phyloP scores from a whole-genome alignment of 1,140 invertebrate genomes.

The Atta cephalotes region DNA sequence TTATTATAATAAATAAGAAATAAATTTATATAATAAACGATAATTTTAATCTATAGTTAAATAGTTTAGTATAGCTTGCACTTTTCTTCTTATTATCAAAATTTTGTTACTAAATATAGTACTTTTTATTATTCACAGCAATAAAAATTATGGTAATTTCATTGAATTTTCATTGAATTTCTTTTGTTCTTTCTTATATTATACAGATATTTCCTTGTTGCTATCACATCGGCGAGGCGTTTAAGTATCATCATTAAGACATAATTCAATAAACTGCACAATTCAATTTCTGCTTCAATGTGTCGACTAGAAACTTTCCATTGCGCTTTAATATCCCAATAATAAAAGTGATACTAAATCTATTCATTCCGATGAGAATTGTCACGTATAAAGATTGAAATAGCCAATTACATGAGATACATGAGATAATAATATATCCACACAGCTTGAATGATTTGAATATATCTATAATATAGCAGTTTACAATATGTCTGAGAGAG shows the following conservation, averaged over 20 bases:
- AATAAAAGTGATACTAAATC: conserved; percentile 48
- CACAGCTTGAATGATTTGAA: not conserved
- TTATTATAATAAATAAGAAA: not conserved
- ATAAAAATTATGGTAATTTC: conserved; percentile 30
- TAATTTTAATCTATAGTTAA: not conserved
- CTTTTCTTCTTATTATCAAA: not conserved
- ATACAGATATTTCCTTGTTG: not conserved
- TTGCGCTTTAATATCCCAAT: conserved; percentile 7
- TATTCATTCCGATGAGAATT: not conserved
- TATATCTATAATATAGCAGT: not conserved
- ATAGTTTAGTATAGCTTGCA: not conserved
- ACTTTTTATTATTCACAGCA: not conserved
- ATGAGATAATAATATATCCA: conserved; percentile 2
- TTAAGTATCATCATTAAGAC: conserved; percentile 20
- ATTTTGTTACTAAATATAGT: not conserved
- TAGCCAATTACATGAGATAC: not conserved
- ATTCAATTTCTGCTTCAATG: conserved; percentile 49
- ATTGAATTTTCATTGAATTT: not conserved
- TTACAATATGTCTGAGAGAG: not conserved
- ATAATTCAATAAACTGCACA: conserved; percentile 34
- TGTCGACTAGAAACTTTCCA: conserved; percentile 4
- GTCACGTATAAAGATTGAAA: conserved; percentile 20
- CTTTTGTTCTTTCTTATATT: conserved; percentile 6
- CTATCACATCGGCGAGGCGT: not conserved
- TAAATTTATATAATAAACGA: not conserved